Conservation (phyloP, 2,113 vertebrate genomes). For the Misgurnus mizolepis region DNA sequence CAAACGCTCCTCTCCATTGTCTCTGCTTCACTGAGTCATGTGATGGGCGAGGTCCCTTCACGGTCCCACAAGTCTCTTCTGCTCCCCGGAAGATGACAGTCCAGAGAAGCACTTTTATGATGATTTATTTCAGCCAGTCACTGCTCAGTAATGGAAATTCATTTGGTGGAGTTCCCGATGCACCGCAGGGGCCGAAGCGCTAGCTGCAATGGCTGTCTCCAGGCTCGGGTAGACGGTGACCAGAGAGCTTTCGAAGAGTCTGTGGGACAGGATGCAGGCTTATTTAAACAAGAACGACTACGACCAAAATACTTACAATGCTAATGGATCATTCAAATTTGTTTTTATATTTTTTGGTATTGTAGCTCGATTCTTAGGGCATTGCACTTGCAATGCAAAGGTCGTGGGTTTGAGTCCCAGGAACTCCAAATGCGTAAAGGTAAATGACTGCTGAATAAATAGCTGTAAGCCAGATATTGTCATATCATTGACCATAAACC, state of each 20-base stretch:
- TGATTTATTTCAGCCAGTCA: slow-evolving; percentile 78
- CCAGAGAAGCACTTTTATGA: slow-evolving; percentile 77
- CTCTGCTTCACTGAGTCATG: slow-evolving; percentile 78
- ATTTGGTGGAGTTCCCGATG: slow-evolving; percentile 69
- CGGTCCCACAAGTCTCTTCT: slow-evolving; percentile 72
- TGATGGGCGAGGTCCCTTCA: slow-evolving; percentile 73
- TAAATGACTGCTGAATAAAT: too few species aligned
- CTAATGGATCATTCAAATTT: too few species aligned
- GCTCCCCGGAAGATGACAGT: slow-evolving; percentile 77
- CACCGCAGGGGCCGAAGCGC: slow-evolving; percentile 55
- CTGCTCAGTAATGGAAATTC: slow-evolving; percentile 77
- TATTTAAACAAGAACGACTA: too few species aligned
- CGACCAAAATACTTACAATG: too few species aligned
- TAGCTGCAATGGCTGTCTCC: slow-evolving; percentile 57
- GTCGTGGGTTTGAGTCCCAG: too few species aligned
- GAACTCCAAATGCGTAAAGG: too few species aligned
- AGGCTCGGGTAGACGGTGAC: background rate
- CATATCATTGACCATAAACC: background rate
- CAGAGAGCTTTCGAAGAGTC: slow-evolving; percentile 21
- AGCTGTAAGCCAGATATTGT: background rate
- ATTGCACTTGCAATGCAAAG: too few species aligned
- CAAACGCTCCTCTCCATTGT: slow-evolving; percentile 64
- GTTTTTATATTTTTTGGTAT: too few species aligned
- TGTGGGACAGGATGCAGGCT: background rate
- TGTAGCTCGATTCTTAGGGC: too few species aligned